A percentile compares a stretch with the other conserved stretches of the same genome.
Evolutionary conservation across 2,888 invertebrate species (phyloP).

Genomic region (Acleris holmiana): DNA sequence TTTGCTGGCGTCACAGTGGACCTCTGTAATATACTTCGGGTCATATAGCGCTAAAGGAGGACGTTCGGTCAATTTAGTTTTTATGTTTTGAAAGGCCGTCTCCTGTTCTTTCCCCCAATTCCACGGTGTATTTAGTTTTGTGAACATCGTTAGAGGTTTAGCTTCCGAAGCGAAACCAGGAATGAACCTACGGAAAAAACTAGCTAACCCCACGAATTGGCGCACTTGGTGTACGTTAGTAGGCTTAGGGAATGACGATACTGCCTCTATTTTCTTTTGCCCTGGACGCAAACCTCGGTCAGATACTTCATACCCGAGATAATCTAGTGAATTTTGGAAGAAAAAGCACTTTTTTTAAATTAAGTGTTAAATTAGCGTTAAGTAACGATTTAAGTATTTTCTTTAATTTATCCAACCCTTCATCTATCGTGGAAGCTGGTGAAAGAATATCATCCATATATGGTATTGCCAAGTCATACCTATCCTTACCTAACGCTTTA

Average conservation of each 20-base stretch:
- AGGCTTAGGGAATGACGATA: neutral
- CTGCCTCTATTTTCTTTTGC: conserved; percentile 13
- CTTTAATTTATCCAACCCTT: conserved; percentile 31
- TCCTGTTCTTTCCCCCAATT: conserved; percentile 2
- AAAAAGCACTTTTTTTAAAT: conserved; percentile 26
- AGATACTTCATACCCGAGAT: conserved; percentile 13
- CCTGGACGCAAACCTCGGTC: conserved; percentile 4
- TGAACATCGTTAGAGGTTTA: neutral
- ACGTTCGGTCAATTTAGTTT: conserved; percentile 1
- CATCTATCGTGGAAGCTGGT: conserved; percentile 37
- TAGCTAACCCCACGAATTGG: conserved; percentile 11
- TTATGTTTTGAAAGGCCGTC: neutral
- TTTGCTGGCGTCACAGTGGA: conserved; percentile 35
- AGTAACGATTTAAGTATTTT: conserved; percentile 33
- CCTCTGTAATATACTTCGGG: conserved; percentile 29
- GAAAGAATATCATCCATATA: conserved; percentile 52
- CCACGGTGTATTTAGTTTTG: conserved; percentile 2
- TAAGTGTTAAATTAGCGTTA: conserved; percentile 37
- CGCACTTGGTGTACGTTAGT: conserved; percentile 8
- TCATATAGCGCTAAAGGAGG: conserved; percentile 35
- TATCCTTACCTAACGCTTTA: conserved; percentile 27
- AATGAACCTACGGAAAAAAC: conserved; percentile 21
- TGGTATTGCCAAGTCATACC: conserved; percentile 30
- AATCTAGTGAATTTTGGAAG: conserved; percentile 7
- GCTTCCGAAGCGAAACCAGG: conserved; percentile 1